Conservation (phyloP, 2,797 vertebrate genomes). For the Platalea minor region DNA sequence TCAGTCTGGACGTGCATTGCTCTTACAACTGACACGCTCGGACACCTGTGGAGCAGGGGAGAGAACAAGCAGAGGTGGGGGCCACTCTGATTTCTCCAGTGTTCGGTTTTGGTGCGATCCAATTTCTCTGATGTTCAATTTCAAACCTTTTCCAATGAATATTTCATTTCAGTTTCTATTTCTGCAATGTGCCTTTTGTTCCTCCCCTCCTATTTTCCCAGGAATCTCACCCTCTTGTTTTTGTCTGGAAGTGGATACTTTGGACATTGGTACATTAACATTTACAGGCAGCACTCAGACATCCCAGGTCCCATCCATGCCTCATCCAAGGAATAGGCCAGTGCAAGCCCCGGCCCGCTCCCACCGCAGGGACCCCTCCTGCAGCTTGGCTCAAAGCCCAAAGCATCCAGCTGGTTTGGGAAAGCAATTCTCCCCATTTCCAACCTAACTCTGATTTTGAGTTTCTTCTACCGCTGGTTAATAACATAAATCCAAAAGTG, state of each 20-base stretch:
- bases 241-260: background rate
- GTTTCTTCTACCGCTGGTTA: background rate
- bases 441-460: background rate
- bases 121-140: background rate
- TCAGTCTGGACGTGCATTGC: background rate
- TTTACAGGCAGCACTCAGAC: background rate
- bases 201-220: background rate
- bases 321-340: background rate
- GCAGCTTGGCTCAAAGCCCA: background rate
- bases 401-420: background rate
- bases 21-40: background rate
- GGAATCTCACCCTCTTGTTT: background rate
- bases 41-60: background rate
- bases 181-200: background rate
- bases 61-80: background rate
- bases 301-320: background rate
- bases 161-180: background rate
- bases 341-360: background rate
- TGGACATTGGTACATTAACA: background rate
- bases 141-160: background rate
- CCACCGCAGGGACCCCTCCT: background rate
- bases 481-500: background rate
- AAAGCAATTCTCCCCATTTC: background rate
- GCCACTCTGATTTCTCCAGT: background rate
- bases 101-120: rapidly evolving